Conservation (phyloP, 2,888 invertebrate species). For the Hypomecis atomaria region DNA sequence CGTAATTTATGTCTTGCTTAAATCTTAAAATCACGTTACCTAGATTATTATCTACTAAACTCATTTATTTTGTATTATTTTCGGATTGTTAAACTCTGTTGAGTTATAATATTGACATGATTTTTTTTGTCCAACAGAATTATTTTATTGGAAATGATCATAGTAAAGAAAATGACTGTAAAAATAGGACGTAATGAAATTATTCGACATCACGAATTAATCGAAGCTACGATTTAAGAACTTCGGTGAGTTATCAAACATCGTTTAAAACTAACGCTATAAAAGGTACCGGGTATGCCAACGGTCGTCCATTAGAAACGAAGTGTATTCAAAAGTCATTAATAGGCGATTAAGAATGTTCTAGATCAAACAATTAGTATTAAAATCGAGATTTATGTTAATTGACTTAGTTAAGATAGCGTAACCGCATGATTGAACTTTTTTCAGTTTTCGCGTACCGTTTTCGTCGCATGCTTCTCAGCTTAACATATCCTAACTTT, state of each 20-base stretch:
- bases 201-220: conserved; percentile 14
- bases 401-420: conserved; percentile 29
- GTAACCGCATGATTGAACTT: conserved; percentile 67
- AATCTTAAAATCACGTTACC: too few species aligned
- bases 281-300: conserved; percentile 69
- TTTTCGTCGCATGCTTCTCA: conserved; percentile 37
- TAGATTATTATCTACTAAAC: too few species aligned
- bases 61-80: neutral
- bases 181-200: neutral
- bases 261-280: conserved; percentile 68
- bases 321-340: conserved; percentile 57
- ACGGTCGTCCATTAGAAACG: conserved; percentile 56
- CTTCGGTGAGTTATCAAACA: conserved; percentile 56
- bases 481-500: conserved; percentile 27
- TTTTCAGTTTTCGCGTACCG: conserved; percentile 15
- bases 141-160: conserved; percentile 28
- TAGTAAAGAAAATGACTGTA: conserved; percentile 8
- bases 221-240: conserved; percentile 1
- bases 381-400: conserved; percentile 45
- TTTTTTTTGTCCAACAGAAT: conserved; percentile 21
- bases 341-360: conserved; percentile 49
- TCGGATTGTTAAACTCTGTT: conserved; percentile 1
- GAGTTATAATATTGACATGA: neutral
- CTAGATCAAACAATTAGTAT: conserved; percentile 49
- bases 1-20: too few species aligned